Evolutionary conservation across 2,797 vertebrate genomes (phyloP).

Genomic region (Tapirus indicus): DNA sequence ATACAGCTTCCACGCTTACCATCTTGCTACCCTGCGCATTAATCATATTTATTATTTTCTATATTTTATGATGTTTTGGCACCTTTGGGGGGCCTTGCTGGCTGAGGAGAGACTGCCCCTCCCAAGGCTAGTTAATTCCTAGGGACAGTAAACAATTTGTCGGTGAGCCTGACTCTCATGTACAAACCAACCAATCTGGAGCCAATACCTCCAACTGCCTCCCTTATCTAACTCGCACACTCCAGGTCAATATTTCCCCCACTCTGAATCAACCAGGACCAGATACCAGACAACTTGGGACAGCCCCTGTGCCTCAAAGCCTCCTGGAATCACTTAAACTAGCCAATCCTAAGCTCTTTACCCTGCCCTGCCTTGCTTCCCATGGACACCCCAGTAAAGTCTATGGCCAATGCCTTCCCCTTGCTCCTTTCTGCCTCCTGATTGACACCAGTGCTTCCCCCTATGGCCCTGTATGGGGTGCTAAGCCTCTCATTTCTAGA

Average conservation of each 20-base stretch:
- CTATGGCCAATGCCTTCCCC: not conserved
- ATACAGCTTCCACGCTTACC: not conserved
- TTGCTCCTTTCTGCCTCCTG: not conserved
- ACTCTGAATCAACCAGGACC: not conserved
- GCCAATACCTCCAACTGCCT: not conserved
- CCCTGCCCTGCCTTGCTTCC: not conserved
- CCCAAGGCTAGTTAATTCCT: not conserved
- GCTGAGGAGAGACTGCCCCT: not conserved
- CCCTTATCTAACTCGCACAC: not conserved
- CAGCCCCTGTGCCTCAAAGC: not conserved
- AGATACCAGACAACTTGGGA: not conserved
- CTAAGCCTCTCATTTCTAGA: not conserved
- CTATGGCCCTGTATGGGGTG: fast-evolving
- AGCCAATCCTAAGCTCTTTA: not conserved
- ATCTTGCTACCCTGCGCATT: not conserved
- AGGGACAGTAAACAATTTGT: not conserved
- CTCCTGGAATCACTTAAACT: not conserved
- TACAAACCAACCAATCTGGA: not conserved
- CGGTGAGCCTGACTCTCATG: not conserved
- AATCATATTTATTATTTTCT: not conserved
- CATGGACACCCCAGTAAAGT: not conserved
- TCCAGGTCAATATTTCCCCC: not conserved
- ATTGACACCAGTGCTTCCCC: not conserved
- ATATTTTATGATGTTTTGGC: not conserved
- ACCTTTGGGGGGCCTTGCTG: not conserved